Evolutionary conservation across 2,888 invertebrate genomes (phyloP).

Genomic region (Byasa hedistus): DNA sequence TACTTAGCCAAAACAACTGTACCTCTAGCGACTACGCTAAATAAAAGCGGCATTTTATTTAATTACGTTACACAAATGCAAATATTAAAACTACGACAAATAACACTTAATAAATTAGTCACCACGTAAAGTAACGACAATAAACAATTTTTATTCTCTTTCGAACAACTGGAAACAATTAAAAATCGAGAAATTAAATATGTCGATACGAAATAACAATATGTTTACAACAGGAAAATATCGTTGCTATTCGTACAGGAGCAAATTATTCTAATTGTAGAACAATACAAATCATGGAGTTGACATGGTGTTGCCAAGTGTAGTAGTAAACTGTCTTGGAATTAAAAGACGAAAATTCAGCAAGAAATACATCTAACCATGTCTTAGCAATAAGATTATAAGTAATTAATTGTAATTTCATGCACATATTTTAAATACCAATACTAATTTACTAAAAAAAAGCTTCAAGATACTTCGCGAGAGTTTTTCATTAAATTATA

Average conservation of each 20-base stretch:
- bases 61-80: conserved; percentile 29
- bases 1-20: conserved; percentile 92
- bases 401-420: no score
- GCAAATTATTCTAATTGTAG: neutral
- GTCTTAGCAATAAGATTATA: no score
- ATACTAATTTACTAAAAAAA: no score
- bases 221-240: neutral
- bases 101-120: conserved; percentile 27
- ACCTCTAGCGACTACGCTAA: conserved; percentile 93
- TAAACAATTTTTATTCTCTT: conserved; percentile 12
- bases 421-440: no score
- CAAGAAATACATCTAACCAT: no score
- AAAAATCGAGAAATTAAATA: neutral
- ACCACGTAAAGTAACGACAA: conserved; percentile 30
- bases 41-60: conserved; percentile 92
- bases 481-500: no score
- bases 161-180: neutral
- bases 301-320: neutral
- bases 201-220: neutral
- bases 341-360: no score
- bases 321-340: neutral
- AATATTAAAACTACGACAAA: conserved; percentile 29
- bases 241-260: neutral
- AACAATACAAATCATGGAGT: conserved; percentile 3
- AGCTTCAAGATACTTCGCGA: no score